These are phyloP conservation scores for Cyclophora albipunctata DNA, from an alignment of 2,888 invertebrate species.

Conservation along the genomic window DNA sequence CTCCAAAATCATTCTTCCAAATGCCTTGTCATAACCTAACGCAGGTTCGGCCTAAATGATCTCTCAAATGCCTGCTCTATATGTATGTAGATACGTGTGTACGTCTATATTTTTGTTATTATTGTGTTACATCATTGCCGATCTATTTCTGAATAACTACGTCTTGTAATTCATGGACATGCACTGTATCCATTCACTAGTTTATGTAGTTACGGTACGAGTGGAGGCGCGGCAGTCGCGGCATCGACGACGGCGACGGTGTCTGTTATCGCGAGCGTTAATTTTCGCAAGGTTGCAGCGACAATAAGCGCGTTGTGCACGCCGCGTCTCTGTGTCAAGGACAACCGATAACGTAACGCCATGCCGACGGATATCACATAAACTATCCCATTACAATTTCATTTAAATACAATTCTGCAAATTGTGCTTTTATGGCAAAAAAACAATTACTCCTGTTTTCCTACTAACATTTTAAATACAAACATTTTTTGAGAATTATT, in stretches of 20 bases:
- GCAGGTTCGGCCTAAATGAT: too few relatives aligned
- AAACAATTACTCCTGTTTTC: too few relatives aligned
- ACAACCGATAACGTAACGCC: slow-evolving; percentile 64
- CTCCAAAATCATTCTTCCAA: too few relatives aligned
- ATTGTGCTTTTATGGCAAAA: not conserved
- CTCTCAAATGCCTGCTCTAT: too few relatives aligned
- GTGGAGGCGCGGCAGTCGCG: slow-evolving; percentile 31
- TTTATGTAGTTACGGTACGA: slow-evolving; percentile 31
- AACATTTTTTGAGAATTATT: too few relatives aligned
- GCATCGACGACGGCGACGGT: slow-evolving; percentile 33
- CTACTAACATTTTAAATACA: too few relatives aligned
- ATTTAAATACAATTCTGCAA: not conserved
- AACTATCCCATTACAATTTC: slow-evolving; percentile 21
- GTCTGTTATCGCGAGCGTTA: slow-evolving; percentile 55
- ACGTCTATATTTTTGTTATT: not conserved
- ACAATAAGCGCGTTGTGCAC: slow-evolving; percentile 68
- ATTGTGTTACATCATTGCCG: slow-evolving; percentile 22
- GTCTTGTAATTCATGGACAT: slow-evolving; percentile 28
- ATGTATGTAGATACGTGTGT: not conserved
- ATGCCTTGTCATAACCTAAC: too few relatives aligned
- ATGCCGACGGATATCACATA: slow-evolving; percentile 41
- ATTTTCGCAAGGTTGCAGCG: slow-evolving; percentile 70
- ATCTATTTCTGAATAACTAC: slow-evolving; percentile 17
- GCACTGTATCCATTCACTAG: slow-evolving; percentile 36
- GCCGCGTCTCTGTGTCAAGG: slow-evolving; percentile 72